Conservation (phyloP, 1,140 invertebrate genomes). For the Lasioglossum baleicum region DNA sequence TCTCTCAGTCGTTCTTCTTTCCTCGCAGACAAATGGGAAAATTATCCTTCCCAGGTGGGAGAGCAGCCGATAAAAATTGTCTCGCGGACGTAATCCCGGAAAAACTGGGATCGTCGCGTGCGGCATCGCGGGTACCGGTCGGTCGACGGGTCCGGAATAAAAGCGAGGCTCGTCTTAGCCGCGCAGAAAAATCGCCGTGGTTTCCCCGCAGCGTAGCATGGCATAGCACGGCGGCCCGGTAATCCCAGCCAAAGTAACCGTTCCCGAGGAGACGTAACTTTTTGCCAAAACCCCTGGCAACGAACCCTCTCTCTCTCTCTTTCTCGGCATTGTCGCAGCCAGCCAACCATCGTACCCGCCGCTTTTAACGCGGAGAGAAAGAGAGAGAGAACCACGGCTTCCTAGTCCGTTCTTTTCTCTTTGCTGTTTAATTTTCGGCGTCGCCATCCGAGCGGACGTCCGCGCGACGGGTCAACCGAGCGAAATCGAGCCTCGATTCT, state of each 20-base stretch:
- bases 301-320: background rate
- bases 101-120: background rate
- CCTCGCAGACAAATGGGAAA: no score
- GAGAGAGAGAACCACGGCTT: no score
- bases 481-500: constrained; percentile 10
- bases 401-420: no score
- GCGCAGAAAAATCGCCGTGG: background rate
- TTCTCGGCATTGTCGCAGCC: background rate
- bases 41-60: no score
- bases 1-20: no score
- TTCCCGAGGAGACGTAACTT: constrained; percentile 4
- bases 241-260: background rate
- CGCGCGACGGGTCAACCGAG: constrained; percentile 8
- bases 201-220: background rate
- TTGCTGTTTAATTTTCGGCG: background rate
- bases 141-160: no score
- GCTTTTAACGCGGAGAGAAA: background rate
- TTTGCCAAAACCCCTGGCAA: background rate
- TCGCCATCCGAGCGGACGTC: background rate
- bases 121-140: no score
- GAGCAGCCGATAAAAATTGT: constrained; percentile 9
- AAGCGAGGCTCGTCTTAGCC: background rate
- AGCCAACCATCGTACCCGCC: background rate
- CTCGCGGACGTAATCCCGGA: background rate
- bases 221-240: background rate